phyloP scores from a whole-genome alignment of 2,797 vertebrate species.

The Neosilurus mollespiculum region DNA sequence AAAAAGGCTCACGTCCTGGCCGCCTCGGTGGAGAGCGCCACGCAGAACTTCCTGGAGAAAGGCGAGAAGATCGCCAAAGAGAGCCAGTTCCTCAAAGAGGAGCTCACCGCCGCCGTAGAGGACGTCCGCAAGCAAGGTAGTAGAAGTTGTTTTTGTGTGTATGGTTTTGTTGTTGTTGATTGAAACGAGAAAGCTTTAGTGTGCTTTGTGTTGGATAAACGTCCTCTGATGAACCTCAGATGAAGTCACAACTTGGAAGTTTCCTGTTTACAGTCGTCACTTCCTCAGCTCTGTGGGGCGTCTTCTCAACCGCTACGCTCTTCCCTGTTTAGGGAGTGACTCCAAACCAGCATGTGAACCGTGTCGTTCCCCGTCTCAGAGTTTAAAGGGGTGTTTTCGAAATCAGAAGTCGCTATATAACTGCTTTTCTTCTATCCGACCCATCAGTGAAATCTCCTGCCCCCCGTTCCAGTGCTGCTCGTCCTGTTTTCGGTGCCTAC shows the following conservation, averaged over 20 bases:
- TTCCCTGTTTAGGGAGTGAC: not conserved
- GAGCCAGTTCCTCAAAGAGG: conserved; percentile 96
- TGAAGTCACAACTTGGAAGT: not conserved
- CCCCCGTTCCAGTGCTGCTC: too few relatives aligned
- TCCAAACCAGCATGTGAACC: not conserved
- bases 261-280: not conserved
- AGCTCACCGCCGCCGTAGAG: conserved; percentile 93
- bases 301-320: not conserved
- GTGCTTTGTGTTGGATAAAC: too few relatives aligned
- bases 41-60: conserved; percentile 97
- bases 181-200: not conserved
- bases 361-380: not conserved
- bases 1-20: conserved; percentile 98
- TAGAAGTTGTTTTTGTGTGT: too few relatives aligned
- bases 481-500: too few relatives aligned
- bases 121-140: conserved; percentile 98
- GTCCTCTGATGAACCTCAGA: not conserved
- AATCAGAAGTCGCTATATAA: too few relatives aligned
- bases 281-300: not conserved
- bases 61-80: conserved; percentile 98
- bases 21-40: conserved; percentile 94
- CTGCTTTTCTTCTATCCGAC: too few relatives aligned
- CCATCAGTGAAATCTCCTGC: too few relatives aligned
- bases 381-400: too few relatives aligned
- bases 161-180: not conserved